A percentile compares a stretch with the other conserved stretches of the same genome.
These are phyloP conservation scores for Lipophrys pholis DNA, from an alignment of 2,113 vertebrate genomes.

Conservation along the genomic window DNA sequence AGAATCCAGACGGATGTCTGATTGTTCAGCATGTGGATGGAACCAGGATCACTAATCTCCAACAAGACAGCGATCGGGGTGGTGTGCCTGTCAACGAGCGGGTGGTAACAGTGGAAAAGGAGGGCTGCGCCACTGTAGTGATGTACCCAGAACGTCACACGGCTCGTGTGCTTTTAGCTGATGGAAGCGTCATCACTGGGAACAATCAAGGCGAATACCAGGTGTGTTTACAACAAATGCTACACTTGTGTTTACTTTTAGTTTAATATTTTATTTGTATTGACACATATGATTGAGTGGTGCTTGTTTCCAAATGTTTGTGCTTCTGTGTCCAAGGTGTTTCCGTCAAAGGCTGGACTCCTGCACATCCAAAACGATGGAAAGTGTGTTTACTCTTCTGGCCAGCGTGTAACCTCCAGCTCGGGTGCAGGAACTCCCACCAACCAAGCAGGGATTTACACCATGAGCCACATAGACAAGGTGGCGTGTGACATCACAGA, in stretches of 20 bases:
- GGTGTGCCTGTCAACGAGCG: constrained; percentile 72
- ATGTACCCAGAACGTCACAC: constrained; percentile 84
- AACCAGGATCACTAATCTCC: constrained; percentile 90
- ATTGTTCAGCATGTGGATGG: constrained; percentile 93
- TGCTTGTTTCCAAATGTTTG: not conserved
- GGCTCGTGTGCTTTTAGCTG: constrained; percentile 86
- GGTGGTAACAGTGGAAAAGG: constrained; percentile 85
- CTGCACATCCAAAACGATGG: constrained; percentile 87
- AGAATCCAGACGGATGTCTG: constrained; percentile 81
- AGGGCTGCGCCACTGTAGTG: constrained; percentile 86
- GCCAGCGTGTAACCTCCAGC: constrained; percentile 46
- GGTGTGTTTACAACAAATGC: constrained; percentile 76
- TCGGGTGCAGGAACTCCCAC: constrained; percentile 45
- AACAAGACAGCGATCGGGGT: constrained; percentile 67
- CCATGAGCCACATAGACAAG: constrained; percentile 86
- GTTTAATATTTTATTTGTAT: not conserved
- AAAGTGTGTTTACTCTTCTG: constrained; percentile 84
- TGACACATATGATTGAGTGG: no score
- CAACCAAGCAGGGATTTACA: constrained; percentile 82
- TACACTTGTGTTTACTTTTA: not conserved
- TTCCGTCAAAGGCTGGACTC: constrained; percentile 79
- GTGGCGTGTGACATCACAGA: constrained; percentile 88
- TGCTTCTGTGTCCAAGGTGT: constrained; percentile 61
- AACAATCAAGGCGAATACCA: constrained; percentile 86
- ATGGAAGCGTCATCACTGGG: constrained; percentile 88